Evolutionary conservation across 1,140 invertebrate species (phyloP).

Genomic region (Carcinoscorpius rotundicauda): DNA sequence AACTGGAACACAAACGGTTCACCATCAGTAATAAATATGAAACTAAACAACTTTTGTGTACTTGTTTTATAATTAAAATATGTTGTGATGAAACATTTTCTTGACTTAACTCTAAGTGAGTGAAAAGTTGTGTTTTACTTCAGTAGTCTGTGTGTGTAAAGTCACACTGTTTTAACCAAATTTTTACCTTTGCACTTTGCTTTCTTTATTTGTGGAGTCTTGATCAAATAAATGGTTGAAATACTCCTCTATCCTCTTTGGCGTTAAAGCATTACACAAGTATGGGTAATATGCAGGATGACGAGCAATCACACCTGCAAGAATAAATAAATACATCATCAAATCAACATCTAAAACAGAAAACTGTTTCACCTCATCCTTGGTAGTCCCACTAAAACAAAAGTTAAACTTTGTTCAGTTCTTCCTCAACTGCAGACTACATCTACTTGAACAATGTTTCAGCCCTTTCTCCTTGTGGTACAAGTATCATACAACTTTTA

Average conservation of each 20-base stretch:
- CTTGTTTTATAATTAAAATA: too few relatives aligned
- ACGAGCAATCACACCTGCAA: constrained; percentile 37
- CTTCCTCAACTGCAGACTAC: too few relatives aligned
- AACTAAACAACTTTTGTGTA: too few relatives aligned
- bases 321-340: constrained; percentile 1
- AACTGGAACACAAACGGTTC: too few relatives aligned
- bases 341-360: neutral
- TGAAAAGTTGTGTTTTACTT: neutral
- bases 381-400: too few relatives aligned
- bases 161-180: neutral
- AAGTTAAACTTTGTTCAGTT: too few relatives aligned
- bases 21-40: too few relatives aligned
- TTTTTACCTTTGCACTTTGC: constrained; percentile 12
- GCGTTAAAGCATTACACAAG: constrained; percentile 32
- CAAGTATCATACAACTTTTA: too few relatives aligned
- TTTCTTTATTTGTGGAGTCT: neutral
- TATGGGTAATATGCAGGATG: constrained; percentile 35
- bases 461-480: too few relatives aligned
- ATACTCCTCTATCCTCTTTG: constrained; percentile 33
- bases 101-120: neutral
- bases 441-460: too few relatives aligned
- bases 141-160: neutral
- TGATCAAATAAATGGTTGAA: constrained; percentile 35
- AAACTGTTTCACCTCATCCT: constrained; percentile 1
- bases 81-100: neutral